Percentiles rank a stretch among this genome's conserved stretches.
Evolutionary conservation across 2,797 vertebrate genomes (phyloP).

Genomic region (Leontopithecus rosalia): DNA sequence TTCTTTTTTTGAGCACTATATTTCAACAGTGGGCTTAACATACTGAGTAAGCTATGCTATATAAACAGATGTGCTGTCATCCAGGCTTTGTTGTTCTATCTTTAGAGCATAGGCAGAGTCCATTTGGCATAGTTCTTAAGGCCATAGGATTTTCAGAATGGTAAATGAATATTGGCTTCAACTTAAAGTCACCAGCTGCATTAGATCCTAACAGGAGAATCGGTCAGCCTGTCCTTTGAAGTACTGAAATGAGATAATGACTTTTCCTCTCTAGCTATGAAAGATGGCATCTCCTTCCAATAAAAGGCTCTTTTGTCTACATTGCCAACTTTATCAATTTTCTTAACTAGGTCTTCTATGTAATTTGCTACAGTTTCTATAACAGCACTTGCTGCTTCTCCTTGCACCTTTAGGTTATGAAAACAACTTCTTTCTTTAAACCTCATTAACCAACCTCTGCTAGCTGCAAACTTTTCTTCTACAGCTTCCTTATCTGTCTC

Average conservation of each 20-base stretch:
- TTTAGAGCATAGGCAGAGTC: not conserved
- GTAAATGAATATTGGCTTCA: not conserved
- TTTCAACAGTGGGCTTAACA: not conserved
- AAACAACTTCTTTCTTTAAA: not conserved
- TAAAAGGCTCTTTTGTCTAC: not conserved
- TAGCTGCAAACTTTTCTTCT: not conserved
- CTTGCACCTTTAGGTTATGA: not conserved
- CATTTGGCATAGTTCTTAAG: not conserved
- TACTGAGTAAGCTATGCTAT: not conserved
- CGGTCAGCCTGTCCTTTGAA: not conserved
- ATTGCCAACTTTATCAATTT: not conserved
- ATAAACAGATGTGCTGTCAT: not conserved
- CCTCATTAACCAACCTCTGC: not conserved
- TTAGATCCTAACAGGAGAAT: not conserved
- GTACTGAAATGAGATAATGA: not conserved
- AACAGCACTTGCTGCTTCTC: not conserved
- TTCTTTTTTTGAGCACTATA: not conserved
- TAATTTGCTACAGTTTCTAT: not conserved
- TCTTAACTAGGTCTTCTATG: not conserved
- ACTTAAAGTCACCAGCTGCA: not conserved
- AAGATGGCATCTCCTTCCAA: not conserved
- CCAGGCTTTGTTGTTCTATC: not conserved
- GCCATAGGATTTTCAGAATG: not conserved
- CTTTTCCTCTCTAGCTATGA: not conserved
- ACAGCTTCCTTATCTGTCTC: not conserved